Evolutionary conservation across 2,113 vertebrate genomes (phyloP).

Genomic region (Miniopterus natalensis): DNA sequence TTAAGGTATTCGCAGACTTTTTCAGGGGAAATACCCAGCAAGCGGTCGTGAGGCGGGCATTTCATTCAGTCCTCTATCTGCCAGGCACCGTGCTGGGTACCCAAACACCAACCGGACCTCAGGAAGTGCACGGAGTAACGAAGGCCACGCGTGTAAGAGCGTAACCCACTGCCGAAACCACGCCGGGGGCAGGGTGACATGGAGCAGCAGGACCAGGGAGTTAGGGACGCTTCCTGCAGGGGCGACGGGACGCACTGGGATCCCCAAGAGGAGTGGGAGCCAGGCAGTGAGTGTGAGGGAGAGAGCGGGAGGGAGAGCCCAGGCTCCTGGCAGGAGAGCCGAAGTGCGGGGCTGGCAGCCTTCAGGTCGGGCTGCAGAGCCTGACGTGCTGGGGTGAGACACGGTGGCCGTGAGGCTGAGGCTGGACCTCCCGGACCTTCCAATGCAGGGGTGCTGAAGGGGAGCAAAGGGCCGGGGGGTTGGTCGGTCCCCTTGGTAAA

Average conservation of each 20-base stretch:
- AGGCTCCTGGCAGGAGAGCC: too few relatives aligned
- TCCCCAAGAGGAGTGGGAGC: not conserved
- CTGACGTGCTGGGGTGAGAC: not conserved
- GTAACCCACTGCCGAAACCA: not conserved
- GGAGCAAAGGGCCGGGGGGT: not conserved
- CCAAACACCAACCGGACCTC: not conserved
- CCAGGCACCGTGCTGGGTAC: not conserved
- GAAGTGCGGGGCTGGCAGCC: not conserved
- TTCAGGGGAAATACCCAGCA: not conserved
- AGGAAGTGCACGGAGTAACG: too few relatives aligned
- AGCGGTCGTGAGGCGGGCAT: not conserved
- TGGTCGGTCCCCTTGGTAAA: too few relatives aligned
- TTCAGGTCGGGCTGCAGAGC: rapidly evolving
- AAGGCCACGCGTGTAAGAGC: not conserved
- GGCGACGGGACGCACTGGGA: not conserved
- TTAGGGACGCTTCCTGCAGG: not conserved
- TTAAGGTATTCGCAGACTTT: not conserved
- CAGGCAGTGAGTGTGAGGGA: not conserved
- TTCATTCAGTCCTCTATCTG: not conserved
- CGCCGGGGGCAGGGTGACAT: rapidly evolving
- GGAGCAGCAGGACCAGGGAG: too few relatives aligned
- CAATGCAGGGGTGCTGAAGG: too few relatives aligned
- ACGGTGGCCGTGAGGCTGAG: rapidly evolving
- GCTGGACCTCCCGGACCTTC: not conserved
- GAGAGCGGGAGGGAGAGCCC: not conserved